These are phyloP conservation scores for Rhynchomys soricoides DNA, from an alignment of 2,113 vertebrate genomes.

Conservation along the genomic window DNA sequence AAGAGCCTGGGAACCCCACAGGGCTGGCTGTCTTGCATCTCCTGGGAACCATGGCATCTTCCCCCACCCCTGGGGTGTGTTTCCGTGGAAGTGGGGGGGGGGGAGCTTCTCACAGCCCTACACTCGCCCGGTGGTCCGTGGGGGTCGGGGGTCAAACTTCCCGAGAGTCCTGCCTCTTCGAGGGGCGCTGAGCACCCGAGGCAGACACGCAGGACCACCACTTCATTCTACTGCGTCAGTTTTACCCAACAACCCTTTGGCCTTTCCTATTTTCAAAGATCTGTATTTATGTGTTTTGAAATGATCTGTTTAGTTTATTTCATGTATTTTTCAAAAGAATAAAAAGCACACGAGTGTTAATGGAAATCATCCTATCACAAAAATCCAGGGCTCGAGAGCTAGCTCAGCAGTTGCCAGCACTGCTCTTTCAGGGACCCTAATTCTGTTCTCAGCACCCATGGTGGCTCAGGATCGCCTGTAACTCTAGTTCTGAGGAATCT, in stretches of 20 bases:
- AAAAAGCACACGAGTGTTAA: not conserved
- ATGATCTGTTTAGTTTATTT: not conserved
- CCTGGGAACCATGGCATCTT: no score
- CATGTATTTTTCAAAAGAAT: not conserved
- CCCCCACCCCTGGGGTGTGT: no score
- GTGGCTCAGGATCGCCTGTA: not conserved
- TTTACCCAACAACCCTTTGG: not conserved
- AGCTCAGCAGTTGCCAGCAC: not conserved
- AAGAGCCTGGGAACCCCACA: no score
- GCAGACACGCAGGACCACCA: no score
- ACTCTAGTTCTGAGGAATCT: not conserved
- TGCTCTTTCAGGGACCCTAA: not conserved
- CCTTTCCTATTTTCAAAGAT: constrained; percentile 14
- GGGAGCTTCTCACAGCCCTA: no score
- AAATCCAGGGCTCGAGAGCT: not conserved
- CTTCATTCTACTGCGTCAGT: no score
- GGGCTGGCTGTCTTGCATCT: no score
- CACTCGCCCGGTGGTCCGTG: no score
- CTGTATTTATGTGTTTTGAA: not conserved
- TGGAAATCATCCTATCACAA: not conserved
- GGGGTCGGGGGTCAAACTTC: no score
- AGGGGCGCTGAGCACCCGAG: no score
- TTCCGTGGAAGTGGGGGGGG: no score
- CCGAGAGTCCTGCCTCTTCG: no score
- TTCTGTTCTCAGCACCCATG: not conserved